Evolutionary conservation across 1,140 invertebrate genomes (phyloP), one percentile per base, ranked within the genome.

Genomic region (Oscheius sp.): DNA sequence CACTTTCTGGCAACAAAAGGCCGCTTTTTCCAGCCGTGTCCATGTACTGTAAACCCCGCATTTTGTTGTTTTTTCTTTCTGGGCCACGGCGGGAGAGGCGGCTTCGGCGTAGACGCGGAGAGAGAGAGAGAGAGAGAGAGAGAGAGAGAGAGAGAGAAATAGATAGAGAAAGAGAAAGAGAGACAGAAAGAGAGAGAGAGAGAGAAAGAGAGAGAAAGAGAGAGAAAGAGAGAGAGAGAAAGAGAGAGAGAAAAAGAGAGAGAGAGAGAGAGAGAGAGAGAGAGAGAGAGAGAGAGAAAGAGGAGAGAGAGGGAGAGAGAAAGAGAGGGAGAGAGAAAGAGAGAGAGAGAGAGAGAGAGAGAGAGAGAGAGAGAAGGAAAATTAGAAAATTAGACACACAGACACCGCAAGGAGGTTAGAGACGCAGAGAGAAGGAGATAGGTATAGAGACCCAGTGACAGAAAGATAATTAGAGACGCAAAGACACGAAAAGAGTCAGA

Each of bases 81-180:
- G n/a, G n/a, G n/a, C n/a, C n/a, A n/a, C n/a, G n/a, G n/a, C n/a
- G n/a, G n/a, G n/a, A n/a, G n/a, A n/a, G n/a, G n/a, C n/a, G n/a
- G 38, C 38, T 42, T 10, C 38, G 7, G 7, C 38, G 38, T 42
- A 7, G n/a, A n/a, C 38, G 7, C 38, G 38, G 7, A 7, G 83
- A 85, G 79, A 88, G 88, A 89, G 55, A 68, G 71, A 52, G 69
- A 32, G 36, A 67, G 66, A 71, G 58, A 68, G 49, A 74, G 68
- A 68, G 71, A 68, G 23, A 59, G 64, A 76, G 64, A 55, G 59
- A 70, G 58, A 76, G 67, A 74, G 46, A 74, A 42, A 70, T 52
- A 63, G 23, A 42, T 38, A 59, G 18, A 32, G 58, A 26, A 49
- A 75, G 29, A 64, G 64, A 42, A 10, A 42, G 38, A 42, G 38